Evolutionary conservation across 2,797 vertebrate species (phyloP).

Genomic region (Phoebastria nigripes): DNA sequence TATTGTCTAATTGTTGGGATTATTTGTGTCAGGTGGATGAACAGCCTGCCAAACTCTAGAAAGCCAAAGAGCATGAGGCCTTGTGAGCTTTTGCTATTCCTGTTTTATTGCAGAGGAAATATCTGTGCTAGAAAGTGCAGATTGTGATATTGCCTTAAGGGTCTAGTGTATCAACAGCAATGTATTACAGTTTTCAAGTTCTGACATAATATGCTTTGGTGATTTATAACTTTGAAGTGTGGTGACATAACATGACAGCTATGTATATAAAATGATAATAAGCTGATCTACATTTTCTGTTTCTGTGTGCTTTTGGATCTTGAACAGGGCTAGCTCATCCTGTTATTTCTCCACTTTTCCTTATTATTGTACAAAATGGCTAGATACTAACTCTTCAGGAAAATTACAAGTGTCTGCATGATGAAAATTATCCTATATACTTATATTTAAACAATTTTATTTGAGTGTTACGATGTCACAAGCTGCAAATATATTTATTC

Average conservation of each 20-base stretch:
- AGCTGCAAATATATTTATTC: not conserved
- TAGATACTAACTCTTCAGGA: not conserved
- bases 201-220: not conserved
- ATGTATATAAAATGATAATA: not conserved
- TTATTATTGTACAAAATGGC: not conserved
- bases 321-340: not conserved
- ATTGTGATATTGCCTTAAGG: not conserved
- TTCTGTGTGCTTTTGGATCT: not conserved
- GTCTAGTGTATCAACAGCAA: not conserved
- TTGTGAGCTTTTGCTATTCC: not conserved
- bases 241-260: not conserved
- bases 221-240: not conserved
- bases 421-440: not conserved
- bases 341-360: not conserved
- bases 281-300: not conserved
- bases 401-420: not conserved
- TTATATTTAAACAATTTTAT: not conserved
- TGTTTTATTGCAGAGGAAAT: not conserved
- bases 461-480: not conserved
- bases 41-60: not conserved
- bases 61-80: not conserved
- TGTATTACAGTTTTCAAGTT: not conserved
- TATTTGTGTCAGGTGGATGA: constrained; percentile 48
- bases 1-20: not conserved
- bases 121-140: not conserved